These are phyloP conservation scores for Rhabdomys pumilio DNA, from an alignment of 2,797 vertebrate species.

Conservation along the genomic window DNA sequence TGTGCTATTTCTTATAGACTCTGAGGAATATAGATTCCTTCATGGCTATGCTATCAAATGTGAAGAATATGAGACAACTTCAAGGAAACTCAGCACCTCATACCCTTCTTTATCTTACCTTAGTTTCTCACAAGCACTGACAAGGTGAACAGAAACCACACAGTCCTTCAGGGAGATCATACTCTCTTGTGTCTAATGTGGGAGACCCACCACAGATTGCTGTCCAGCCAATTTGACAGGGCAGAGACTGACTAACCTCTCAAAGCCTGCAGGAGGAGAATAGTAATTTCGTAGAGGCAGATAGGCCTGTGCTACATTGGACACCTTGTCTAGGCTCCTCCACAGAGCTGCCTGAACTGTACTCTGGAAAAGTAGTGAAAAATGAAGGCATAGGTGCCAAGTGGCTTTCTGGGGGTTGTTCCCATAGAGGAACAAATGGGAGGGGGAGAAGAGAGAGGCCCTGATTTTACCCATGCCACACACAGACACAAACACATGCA, in stretches of 20 bases:
- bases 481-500: not conserved
- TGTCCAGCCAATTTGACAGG: not conserved
- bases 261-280: not conserved
- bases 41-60: not conserved
- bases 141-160: not conserved
- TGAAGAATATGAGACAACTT: not conserved
- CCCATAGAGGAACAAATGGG: not conserved
- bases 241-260: not conserved
- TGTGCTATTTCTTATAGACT: not conserved
- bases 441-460: not conserved
- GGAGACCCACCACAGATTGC: not conserved
- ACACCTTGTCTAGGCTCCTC: not conserved
- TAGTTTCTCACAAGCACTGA: not conserved
- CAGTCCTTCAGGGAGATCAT: not conserved
- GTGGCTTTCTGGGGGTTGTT: not conserved
- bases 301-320: not conserved
- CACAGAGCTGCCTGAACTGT: not conserved
- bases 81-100: not conserved
- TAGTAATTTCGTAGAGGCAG: not conserved
- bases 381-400: not conserved
- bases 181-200: not conserved
- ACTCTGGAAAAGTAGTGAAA: not conserved
- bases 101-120: accelerated
- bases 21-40: not conserved
- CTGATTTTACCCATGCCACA: too few relatives aligned